phyloP scores from a whole-genome alignment of 1,140 invertebrate species.

The Physella acuta region DNA sequence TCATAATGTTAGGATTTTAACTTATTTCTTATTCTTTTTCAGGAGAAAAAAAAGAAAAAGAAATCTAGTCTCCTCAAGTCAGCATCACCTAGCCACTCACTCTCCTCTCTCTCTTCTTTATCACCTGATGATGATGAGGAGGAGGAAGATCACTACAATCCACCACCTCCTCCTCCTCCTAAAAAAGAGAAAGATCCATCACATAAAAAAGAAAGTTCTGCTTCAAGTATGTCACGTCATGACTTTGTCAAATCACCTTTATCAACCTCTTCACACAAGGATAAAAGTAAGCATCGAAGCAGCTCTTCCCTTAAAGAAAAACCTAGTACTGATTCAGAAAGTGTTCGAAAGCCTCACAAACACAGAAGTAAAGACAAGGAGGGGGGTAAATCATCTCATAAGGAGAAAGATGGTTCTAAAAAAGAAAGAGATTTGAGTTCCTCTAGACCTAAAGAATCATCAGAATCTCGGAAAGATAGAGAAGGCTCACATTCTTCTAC shows the following conservation, averaged over 20 bases:
- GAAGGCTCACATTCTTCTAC: constrained; percentile 15
- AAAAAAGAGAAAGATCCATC: constrained; percentile 18
- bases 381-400: neutral
- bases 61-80: neutral
- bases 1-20: no score
- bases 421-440: constrained; percentile 20
- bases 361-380: constrained; percentile 14
- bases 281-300: constrained; percentile 7
- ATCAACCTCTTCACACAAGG: neutral
- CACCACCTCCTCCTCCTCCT: neutral
- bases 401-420: constrained; percentile 9
- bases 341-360: constrained; percentile 1
- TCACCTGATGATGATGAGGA: constrained; percentile 19
- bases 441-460: constrained; percentile 11
- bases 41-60: constrained; percentile 22
- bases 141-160: neutral
- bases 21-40: neutral
- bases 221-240: neutral
- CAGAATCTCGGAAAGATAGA: constrained; percentile 5
- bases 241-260: neutral
- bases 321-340: constrained; percentile 6
- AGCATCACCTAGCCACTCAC: neutral
- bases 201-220: constrained; percentile 14
- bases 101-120: constrained; percentile 15
- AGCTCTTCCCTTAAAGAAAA: constrained; percentile 6